Evolutionary conservation across 2,797 vertebrate genomes (phyloP).

Genomic region (Emys orbicularis): DNA sequence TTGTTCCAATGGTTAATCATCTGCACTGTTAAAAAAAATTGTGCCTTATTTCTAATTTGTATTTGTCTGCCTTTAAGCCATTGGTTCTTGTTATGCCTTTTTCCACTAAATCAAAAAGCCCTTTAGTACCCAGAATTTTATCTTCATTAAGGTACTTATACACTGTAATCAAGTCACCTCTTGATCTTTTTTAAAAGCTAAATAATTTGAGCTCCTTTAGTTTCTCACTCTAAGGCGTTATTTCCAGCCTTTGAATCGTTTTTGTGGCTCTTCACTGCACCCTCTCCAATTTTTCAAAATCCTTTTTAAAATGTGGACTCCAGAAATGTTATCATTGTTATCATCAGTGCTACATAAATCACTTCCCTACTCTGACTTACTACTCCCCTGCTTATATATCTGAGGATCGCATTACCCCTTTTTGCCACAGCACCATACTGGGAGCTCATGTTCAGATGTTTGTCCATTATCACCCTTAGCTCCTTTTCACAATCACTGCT

Average conservation of each 20-base stretch:
- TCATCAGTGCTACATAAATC: conserved; percentile 64
- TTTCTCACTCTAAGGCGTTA: neutral
- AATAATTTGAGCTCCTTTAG: neutral
- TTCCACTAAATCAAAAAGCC: neutral
- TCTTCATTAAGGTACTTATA: neutral
- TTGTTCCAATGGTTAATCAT: conserved; percentile 71
- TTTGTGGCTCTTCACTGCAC: neutral
- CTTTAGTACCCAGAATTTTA: neutral
- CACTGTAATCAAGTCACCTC: neutral
- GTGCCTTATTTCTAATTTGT: neutral
- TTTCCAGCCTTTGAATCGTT: neutral
- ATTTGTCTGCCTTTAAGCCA: neutral
- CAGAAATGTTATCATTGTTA: conserved; percentile 47
- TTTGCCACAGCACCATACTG: conserved; percentile 73
- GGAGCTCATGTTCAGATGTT: conserved; percentile 74
- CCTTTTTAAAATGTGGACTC: neutral
- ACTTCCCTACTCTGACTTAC: conserved; percentile 66
- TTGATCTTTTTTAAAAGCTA: neutral
- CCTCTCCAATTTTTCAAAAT: neutral
- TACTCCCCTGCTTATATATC: conserved; percentile 75
- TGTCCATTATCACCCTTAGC: conserved; percentile 77
- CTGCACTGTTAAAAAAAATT: conserved; percentile 51
- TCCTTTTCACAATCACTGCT: conserved; percentile 71
- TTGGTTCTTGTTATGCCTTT: neutral
- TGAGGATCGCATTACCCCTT: conserved; percentile 74